phyloP scores from a whole-genome alignment of 2,888 invertebrate species.

The Melanchra persicariae region DNA sequence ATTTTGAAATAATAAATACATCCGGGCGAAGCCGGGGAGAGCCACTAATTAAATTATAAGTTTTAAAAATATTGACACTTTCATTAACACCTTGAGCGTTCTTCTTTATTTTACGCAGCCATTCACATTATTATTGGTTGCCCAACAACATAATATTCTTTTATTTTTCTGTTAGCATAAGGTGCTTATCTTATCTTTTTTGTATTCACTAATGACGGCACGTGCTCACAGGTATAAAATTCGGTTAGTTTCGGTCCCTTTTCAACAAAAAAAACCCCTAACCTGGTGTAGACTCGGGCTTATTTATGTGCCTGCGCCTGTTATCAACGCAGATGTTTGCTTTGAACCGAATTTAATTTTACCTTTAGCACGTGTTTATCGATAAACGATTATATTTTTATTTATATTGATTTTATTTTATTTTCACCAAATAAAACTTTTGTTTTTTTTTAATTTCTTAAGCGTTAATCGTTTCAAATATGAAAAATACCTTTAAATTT shows the following conservation, averaged over 20 bases:
- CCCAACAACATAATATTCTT: constrained; percentile 50
- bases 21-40: too few species aligned
- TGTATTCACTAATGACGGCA: constrained; percentile 71
- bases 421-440: background rate
- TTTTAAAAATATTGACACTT: background rate
- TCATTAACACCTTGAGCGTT: constrained; percentile 11
- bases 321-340: constrained; percentile 74
- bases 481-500: too few species aligned
- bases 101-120: constrained; percentile 4
- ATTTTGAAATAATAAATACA: too few species aligned
- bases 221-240: constrained; percentile 78
- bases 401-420: constrained; percentile 4
- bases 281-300: constrained; percentile 61
- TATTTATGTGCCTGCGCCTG: constrained; percentile 67
- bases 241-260: constrained; percentile 69
- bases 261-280: constrained; percentile 53
- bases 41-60: too few species aligned
- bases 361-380: constrained; percentile 68
- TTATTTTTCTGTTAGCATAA: constrained; percentile 68
- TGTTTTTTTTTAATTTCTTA: background rate
- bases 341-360: constrained; percentile 67
- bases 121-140: constrained; percentile 29
- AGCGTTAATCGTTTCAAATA: background rate
- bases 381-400: constrained; percentile 65
- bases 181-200: constrained; percentile 71